Evolutionary conservation across 2,797 vertebrate species (phyloP).

Genomic region (Holocentrus rufus): DNA sequence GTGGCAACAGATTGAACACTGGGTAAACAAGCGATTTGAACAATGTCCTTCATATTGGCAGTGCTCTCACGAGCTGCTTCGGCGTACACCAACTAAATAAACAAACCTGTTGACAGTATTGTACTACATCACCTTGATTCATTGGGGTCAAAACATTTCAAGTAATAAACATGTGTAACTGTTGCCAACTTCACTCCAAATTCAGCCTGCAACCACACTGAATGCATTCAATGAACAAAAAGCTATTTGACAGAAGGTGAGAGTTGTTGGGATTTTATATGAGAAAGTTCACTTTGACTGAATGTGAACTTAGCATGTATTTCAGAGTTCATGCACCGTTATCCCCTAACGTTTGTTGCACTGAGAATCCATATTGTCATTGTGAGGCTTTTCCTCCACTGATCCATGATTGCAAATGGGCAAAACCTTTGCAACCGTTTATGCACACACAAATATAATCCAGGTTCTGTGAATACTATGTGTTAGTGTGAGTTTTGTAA

Average conservation of each 20-base stretch:
- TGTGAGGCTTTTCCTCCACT: constrained; percentile 18
- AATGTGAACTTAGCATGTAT: not conserved
- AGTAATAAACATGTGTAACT: not conserved
- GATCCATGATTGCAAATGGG: not conserved
- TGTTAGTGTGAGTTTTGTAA: constrained; percentile 41
- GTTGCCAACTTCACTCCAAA: not conserved
- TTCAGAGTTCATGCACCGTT: constrained; percentile 23
- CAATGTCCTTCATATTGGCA: not conserved
- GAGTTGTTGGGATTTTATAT: constrained; percentile 9
- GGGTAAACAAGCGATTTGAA: not conserved
- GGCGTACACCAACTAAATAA: not conserved
- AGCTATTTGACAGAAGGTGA: constrained; percentile 24
- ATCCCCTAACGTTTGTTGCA: not conserved
- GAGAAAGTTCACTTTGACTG: constrained; percentile 17
- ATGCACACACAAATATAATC: constrained; percentile 6
- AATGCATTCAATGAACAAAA: constrained; percentile 62
- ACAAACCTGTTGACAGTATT: not conserved
- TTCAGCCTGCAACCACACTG: constrained; percentile 16
- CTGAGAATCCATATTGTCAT: not conserved
- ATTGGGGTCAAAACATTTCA: constrained; percentile 5
- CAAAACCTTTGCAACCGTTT: constrained; percentile 17
- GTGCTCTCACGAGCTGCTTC: not conserved
- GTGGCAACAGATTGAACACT: not conserved
- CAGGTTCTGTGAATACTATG: not conserved
- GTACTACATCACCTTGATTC: not conserved